Evolutionary conservation across 2,888 invertebrate species (phyloP).

Genomic region (Thymelicus acteon): DNA sequence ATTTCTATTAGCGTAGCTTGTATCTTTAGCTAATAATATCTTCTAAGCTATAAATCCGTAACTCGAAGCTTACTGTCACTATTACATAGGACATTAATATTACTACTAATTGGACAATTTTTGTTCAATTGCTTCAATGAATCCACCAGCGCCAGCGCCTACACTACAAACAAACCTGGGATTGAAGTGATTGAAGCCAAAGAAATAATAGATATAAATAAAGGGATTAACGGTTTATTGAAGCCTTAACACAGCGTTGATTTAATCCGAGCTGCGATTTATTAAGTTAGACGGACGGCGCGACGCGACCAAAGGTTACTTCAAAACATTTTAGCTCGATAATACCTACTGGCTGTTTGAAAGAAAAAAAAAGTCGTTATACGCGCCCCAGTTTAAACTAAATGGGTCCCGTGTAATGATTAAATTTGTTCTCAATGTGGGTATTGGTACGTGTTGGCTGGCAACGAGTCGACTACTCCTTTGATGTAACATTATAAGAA

Average conservation of each 20-base stretch:
- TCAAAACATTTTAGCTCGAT: constrained; percentile 20
- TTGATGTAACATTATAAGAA: too few relatives aligned
- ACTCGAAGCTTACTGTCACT: too few relatives aligned
- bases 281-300: constrained; percentile 24
- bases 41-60: too few relatives aligned
- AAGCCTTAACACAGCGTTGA: constrained; percentile 40
- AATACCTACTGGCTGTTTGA: not conserved
- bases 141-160: not conserved
- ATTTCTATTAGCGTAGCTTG: too few relatives aligned
- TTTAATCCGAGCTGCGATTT: constrained; percentile 39
- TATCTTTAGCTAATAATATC: too few relatives aligned
- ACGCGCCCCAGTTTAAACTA: not conserved
- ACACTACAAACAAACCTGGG: constrained; percentile 11
- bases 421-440: too few relatives aligned
- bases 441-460: too few relatives aligned
- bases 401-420: not conserved
- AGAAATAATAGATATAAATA: constrained; percentile 49
- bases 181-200: constrained; percentile 47
- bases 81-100: too few relatives aligned
- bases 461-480: too few relatives aligned
- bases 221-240: constrained; percentile 45
- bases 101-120: too few relatives aligned
- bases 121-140: not conserved
- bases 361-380: not conserved
- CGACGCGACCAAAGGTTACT: constrained; percentile 4